Evolutionary conservation across 2,888 invertebrate species (phyloP), one percentile per base, ranked within the genome.

Genomic region (Vanessa cardui): DNA sequence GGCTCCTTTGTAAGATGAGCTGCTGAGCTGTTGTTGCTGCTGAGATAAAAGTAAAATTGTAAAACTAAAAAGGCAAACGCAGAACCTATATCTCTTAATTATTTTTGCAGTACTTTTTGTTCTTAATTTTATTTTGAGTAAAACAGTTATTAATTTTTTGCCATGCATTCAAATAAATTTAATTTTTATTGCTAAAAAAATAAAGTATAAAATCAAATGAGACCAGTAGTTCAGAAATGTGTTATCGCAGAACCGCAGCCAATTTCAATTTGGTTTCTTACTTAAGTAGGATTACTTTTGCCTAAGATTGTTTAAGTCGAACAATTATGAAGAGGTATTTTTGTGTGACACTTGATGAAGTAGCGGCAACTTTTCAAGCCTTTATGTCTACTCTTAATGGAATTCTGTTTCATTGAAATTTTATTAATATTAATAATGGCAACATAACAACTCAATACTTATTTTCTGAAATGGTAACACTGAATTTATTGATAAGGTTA

Each of bases 231-330:
- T 58, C 18, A 50, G 50, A 56, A 58, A 18, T n/a, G n/a, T 70
- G 50, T 70, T 62, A 67, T 70, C 67, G 20, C 54, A 31, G 16
- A 49, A 70, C 67, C 67, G 47, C 70, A 67, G 67, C 49, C 61
- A 67, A 59, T 70, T 66, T 64, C 58, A 62, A 67, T 67, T 67
- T 67, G 58, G 62, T 31, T 58, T 49, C 47, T 46, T 46, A 54
- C 66, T 66, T 56, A 66, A 60, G 20, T 31, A 26, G 52, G 21
- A 50, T 56, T 56, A 39, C 31, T 52, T 33, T 50, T 49, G 52
- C 46, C 61, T 58, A 56, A 69, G 66, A 18, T 70, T 66, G 33
- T 58, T 44, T n/a, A 64, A 62, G 58, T 15, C 49, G 50, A 44
- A 60, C 46, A 52, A 65, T 62, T 62, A 66, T 54, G 45, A 66